Percentiles rank a stretch among this genome's conserved stretches.
phyloP scores from a whole-genome alignment of 2,797 vertebrate species.

The Pogonophryne albipinna region DNA sequence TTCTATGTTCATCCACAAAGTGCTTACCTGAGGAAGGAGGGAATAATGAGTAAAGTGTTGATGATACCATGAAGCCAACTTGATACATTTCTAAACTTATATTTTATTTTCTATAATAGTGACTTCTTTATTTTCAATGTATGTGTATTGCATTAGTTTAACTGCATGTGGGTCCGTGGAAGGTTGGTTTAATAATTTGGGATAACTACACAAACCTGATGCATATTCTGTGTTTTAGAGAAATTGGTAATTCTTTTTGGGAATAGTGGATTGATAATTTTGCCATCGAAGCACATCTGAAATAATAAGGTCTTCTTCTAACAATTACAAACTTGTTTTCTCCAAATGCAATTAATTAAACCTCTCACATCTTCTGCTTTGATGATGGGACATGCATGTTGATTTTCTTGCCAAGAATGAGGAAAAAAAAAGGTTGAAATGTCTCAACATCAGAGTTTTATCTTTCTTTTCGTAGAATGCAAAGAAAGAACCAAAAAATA shows the following conservation, averaged over 20 bases:
- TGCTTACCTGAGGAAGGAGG: neutral
- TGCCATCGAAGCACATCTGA: neutral
- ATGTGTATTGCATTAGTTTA: neutral
- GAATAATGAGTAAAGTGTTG: neutral
- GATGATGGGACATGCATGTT: neutral
- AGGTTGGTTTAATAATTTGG: neutral
- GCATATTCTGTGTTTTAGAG: neutral
- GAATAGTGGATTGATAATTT: neutral
- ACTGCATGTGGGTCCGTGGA: neutral
- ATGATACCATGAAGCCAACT: neutral
- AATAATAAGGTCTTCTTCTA: neutral
- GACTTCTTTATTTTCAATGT: no score
- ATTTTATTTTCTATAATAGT: neutral
- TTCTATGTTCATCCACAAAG: conserved; percentile 60
- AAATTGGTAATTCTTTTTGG: neutral
- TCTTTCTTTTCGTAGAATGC: neutral
- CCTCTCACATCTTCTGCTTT: neutral
- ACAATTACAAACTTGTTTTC: neutral
- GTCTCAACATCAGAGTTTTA: neutral
- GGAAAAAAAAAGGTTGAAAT: neutral
- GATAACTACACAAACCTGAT: neutral
- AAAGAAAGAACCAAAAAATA: neutral
- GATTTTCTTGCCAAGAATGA: neutral
- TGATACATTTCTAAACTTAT: neutral
- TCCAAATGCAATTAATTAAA: neutral